phyloP scores from a whole-genome alignment of 2,888 invertebrate genomes.

The Odontocolon sp. region DNA sequence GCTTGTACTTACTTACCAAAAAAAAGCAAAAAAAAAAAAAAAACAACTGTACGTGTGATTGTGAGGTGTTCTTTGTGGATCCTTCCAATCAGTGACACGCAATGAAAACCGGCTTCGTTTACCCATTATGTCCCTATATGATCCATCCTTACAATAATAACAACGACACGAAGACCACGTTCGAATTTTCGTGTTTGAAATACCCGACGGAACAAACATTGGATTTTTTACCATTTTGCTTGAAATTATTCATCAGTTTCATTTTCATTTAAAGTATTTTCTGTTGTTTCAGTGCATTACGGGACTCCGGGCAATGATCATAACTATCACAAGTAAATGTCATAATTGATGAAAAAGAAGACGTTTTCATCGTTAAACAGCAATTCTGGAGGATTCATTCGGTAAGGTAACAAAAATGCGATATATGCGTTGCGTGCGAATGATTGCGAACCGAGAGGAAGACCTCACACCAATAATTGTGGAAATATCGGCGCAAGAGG shows the following conservation, averaged over 20 bases:
- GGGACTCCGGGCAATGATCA: too few species aligned
- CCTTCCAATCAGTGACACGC: conserved; percentile 48
- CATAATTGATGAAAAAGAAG: too few species aligned
- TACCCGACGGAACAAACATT: too few species aligned
- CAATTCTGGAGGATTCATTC: conserved; percentile 5
- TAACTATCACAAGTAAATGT: too few species aligned
- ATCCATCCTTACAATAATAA: too few species aligned
- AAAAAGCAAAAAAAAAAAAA: too few species aligned
- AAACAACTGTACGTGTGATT: conserved; percentile 26
- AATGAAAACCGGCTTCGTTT: conserved; percentile 18
- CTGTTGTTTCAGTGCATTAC: too few species aligned
- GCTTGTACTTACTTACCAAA: conserved; percentile 27
- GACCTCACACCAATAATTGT: neutral
- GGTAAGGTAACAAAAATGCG: conserved; percentile 1
- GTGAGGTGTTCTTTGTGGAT: conserved; percentile 34
- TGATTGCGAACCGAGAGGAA: conserved; percentile 46
- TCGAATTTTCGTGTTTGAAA: too few species aligned
- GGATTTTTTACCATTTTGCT: too few species aligned
- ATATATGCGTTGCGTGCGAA: conserved; percentile 58
- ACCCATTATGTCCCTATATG: neutral
- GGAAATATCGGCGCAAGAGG: neutral
- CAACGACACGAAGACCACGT: too few species aligned
- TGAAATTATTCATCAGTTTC: neutral
- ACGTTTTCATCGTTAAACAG: conserved; percentile 26
- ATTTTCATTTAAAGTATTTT: neutral